Percentiles rank a stretch among this genome's conserved stretches.
Evolutionary conservation across 1,140 invertebrate genomes (phyloP).

Genomic region (Nebria ingens): DNA sequence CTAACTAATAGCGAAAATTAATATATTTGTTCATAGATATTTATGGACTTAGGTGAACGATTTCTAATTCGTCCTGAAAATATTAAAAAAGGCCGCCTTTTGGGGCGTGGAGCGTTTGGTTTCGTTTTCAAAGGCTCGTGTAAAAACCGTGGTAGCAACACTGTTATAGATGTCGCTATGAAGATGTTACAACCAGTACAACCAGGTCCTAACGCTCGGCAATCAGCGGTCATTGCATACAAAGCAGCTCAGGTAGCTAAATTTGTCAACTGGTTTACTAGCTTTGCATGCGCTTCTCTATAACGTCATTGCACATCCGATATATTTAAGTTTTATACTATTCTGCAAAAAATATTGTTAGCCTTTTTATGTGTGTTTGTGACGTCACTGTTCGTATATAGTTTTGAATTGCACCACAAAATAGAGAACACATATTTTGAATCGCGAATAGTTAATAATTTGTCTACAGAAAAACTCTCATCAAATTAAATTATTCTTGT

Average conservation of each 20-base stretch:
- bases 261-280: constrained; percentile 7
- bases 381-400: too few species aligned
- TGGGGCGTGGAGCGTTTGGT: constrained; percentile 95
- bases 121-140: constrained; percentile 86
- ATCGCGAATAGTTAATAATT: background rate
- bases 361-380: background rate
- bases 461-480: constrained; percentile 27
- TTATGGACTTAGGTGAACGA: constrained; percentile 75
- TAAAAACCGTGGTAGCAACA: constrained; percentile 44
- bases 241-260: constrained; percentile 48
- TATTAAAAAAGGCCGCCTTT: constrained; percentile 63
- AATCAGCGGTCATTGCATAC: constrained; percentile 65
- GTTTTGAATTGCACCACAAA: too few species aligned
- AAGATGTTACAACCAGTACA: constrained; percentile 93
- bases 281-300: background rate
- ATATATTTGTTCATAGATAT: constrained; percentile 45
- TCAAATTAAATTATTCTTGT: background rate
- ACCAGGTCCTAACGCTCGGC: constrained; percentile 65
- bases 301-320: background rate
- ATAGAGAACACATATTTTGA: background rate
- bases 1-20: too few species aligned
- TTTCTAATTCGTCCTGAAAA: constrained; percentile 69
- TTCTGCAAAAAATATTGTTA: too few species aligned
- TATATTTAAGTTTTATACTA: too few species aligned
- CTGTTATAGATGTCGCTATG: constrained; percentile 71